Conservation (phyloP, 2,888 invertebrate genomes). For the Anodontia alba region DNA sequence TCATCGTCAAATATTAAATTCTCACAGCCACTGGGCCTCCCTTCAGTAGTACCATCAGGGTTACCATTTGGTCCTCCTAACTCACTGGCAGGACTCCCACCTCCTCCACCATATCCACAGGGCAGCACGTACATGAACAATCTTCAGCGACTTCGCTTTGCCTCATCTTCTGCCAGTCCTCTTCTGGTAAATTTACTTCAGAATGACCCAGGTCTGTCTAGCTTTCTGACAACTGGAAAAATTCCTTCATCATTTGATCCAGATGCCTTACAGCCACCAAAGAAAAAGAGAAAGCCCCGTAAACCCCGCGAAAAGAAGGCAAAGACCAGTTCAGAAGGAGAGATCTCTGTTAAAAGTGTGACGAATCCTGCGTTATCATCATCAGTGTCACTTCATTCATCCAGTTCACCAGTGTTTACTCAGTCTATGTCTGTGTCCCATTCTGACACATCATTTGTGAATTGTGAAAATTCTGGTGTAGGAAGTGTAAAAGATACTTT, state of each 20-base stretch:
- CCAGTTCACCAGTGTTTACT: slow-evolving; percentile 15
- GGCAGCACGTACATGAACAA: slow-evolving; percentile 73
- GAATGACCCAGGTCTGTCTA: slow-evolving; percentile 88
- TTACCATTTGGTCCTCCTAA: slow-evolving; percentile 43
- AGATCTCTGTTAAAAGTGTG: slow-evolving; percentile 61
- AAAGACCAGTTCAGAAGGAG: slow-evolving; percentile 49
- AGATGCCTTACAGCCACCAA: slow-evolving; percentile 65
- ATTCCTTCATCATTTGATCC: slow-evolving; percentile 66
- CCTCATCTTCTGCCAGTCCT: slow-evolving; percentile 89
- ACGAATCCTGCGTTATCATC: slow-evolving; percentile 59
- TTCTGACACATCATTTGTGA: slow-evolving; percentile 28
- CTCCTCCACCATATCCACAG: slow-evolving; percentile 78
- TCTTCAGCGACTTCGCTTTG: slow-evolving; percentile 72
- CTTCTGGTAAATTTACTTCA: slow-evolving; percentile 95
- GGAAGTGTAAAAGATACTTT: slow-evolving; percentile 42
- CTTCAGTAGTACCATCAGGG: slow-evolving; percentile 51
- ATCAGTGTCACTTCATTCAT: slow-evolving; percentile 13
- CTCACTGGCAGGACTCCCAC: slow-evolving; percentile 68
- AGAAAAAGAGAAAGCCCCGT: slow-evolving; percentile 73
- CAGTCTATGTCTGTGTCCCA: slow-evolving; percentile 17
- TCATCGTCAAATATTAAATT: slow-evolving; percentile 57
- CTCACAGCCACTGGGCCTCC: slow-evolving; percentile 59
- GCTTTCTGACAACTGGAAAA: slow-evolving; percentile 66
- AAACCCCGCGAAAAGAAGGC: slow-evolving; percentile 71
- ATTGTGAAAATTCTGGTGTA: slow-evolving; percentile 31